Conservation (phyloP, 2,888 invertebrate genomes). For the Acanthosepion lycidas region DNA sequence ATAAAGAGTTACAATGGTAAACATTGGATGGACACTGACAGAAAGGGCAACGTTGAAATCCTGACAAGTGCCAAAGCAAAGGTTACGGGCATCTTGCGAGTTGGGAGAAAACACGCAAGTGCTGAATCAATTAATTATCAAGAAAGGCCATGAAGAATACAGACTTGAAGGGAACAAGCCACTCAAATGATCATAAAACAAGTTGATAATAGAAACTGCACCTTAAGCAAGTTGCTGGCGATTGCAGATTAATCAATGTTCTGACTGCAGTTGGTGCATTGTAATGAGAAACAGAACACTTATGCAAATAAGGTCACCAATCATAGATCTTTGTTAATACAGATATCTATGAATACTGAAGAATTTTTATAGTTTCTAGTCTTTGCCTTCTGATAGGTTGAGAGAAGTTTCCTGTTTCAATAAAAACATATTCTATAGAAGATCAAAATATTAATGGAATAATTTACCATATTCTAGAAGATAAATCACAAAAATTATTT, state of each 20-base stretch:
- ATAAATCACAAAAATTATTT: too few relatives aligned
- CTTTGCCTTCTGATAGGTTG: too few relatives aligned
- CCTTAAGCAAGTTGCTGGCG: neutral
- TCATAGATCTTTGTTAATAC: neutral
- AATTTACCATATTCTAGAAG: too few relatives aligned
- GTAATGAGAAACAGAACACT: neutral
- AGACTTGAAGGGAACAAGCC: neutral
- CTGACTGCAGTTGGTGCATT: neutral
- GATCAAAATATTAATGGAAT: too few relatives aligned
- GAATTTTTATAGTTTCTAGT: too few relatives aligned
- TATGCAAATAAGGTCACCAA: neutral
- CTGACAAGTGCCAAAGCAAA: neutral
- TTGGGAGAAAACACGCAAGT: neutral
- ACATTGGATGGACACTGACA: neutral
- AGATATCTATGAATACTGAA: too few relatives aligned
- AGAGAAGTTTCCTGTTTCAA: too few relatives aligned
- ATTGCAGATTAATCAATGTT: neutral
- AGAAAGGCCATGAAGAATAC: neutral
- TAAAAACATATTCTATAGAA: too few relatives aligned
- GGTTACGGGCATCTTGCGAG: neutral
- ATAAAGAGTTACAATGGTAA: neutral
- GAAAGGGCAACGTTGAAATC: neutral
- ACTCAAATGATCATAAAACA: slow-evolving; percentile 33
- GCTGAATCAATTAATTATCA: slow-evolving; percentile 9
- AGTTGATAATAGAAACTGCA: neutral